Base-by-base conservation (phyloP, 2,888 invertebrate species). In the Andrena fulva region DNA sequence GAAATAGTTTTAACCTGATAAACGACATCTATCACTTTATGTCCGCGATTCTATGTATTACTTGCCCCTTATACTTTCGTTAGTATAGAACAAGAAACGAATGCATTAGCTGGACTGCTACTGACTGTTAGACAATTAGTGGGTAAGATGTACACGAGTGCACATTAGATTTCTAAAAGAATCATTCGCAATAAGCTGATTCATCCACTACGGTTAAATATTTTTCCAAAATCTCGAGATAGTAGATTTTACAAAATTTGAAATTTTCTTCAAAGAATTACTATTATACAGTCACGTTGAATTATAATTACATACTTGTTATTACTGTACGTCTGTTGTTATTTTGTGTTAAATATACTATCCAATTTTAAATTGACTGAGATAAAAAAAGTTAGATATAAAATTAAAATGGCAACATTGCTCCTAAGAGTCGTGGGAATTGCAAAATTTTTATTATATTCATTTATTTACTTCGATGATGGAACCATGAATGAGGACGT, bases 1-100 rank as follows among this genome's bases (percentile, higher is more conserved):
- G 87, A 87, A 82, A 87, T 87, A 86, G 88, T 87, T 87, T 77
- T 48, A 62, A 79, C 50, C 60, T 56, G 42, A 74, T 80, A 85
- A 54, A 79, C 62, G 66, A 76, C 80, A 85, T 63, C 50, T 74
- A 24, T 71, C 52, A 74, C 62, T 82, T 62, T 12, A 31, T 71
- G 64, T 79, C 77, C 72, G 75, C 72, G 86, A 64, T 79, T 73
- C 33, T 67, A 48, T 48, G 64, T 5, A 27, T 68, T 20, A 63
- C 50, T 73, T 52, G 29, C 16, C 24, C 8, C 10, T 31, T 73
- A 67, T 48, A 60, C 42, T 42, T 42, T 42, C 5, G 29, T 66
- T 74, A 67, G 27, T 54, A 54, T 56, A 42, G 8, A 60, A 60
- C 27, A 29, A 29, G 27, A 42, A 33, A 48, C 20, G 60, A 66